Conservation (phyloP, 2,888 invertebrate species). For the Tetragonisca angustula region DNA sequence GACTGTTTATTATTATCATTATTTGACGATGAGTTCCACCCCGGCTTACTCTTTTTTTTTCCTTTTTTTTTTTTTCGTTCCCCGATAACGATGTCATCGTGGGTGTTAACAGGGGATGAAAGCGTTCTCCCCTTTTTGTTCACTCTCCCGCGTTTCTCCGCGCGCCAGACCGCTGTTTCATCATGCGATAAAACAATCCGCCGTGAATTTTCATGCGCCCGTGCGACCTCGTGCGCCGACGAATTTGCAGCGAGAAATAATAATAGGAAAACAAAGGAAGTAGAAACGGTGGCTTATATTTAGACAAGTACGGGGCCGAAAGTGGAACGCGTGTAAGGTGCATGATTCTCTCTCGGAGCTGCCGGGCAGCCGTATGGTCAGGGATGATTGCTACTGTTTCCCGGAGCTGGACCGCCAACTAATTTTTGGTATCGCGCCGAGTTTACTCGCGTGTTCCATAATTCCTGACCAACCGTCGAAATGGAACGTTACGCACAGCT, state of each 20-base stretch:
- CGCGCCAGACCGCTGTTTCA: not conserved
- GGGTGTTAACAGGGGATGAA: constrained; percentile 37
- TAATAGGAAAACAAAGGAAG: constrained; percentile 16
- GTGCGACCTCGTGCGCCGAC: not conserved
- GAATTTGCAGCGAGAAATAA: not conserved
- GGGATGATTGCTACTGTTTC: constrained; percentile 57
- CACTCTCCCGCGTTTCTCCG: not conserved
- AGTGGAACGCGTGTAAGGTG: constrained; percentile 47
- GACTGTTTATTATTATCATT: constrained; percentile 21
- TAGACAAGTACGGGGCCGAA: constrained; percentile 27
- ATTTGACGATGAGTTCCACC: constrained; percentile 15
- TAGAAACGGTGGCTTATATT: constrained; percentile 35
- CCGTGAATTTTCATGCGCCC: not conserved
- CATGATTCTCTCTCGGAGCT: constrained; percentile 38
- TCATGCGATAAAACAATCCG: constrained; percentile 6
- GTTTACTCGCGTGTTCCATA: constrained; percentile 52
- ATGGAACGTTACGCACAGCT: constrained; percentile 57
- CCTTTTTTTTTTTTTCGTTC: not conserved
- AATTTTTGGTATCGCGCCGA: constrained; percentile 70
- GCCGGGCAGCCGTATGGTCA: constrained; percentile 45
- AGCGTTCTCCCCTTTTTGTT: constrained; percentile 14
- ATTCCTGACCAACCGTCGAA: constrained; percentile 58
- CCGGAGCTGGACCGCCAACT: constrained; percentile 60
- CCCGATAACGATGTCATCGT: constrained; percentile 29
- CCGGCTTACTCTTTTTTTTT: not conserved